Percentiles rank a stretch among this genome's conserved stretches.
These are phyloP conservation scores for Natrix natrix DNA, from an alignment of 2,797 vertebrate genomes.

Conservation along the genomic window DNA sequence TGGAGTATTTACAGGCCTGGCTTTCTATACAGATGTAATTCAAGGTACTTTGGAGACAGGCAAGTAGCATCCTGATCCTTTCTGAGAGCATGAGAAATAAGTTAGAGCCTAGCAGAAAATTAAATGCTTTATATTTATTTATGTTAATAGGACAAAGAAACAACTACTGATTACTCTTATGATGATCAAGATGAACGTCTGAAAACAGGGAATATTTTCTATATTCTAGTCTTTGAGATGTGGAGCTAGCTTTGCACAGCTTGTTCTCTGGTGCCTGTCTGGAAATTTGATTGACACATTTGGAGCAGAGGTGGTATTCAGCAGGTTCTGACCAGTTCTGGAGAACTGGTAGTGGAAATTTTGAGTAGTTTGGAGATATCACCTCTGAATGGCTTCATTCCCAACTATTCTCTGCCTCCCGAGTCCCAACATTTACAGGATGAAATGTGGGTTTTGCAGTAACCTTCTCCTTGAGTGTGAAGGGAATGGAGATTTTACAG, in stretches of 20 bases:
- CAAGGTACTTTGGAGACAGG: neutral
- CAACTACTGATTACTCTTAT: neutral
- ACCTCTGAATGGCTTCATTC: too few species aligned
- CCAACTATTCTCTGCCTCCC: too few species aligned
- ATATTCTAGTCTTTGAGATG: too few species aligned
- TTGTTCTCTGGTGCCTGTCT: neutral
- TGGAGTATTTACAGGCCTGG: neutral
- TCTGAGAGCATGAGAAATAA: neutral
- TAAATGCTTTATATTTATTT: neutral
- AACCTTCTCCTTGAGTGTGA: too few species aligned
- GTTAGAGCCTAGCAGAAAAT: neutral
- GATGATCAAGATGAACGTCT: too few species aligned
- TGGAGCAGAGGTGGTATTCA: too few species aligned
- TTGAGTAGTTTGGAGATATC: too few species aligned
- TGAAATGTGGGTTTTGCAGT: too few species aligned
- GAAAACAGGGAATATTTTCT: neutral
- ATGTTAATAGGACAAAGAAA: neutral
- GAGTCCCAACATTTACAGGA: too few species aligned
- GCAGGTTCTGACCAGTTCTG: too few species aligned
- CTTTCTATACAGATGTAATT: neutral
- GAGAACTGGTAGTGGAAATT: too few species aligned
- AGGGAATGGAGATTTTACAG: too few species aligned
- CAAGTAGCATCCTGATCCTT: neutral
- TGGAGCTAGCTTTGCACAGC: neutral
- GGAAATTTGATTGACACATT: neutral